phyloP scores from a whole-genome alignment of 2,888 invertebrate species.

The Zeuzera pyrina region DNA sequence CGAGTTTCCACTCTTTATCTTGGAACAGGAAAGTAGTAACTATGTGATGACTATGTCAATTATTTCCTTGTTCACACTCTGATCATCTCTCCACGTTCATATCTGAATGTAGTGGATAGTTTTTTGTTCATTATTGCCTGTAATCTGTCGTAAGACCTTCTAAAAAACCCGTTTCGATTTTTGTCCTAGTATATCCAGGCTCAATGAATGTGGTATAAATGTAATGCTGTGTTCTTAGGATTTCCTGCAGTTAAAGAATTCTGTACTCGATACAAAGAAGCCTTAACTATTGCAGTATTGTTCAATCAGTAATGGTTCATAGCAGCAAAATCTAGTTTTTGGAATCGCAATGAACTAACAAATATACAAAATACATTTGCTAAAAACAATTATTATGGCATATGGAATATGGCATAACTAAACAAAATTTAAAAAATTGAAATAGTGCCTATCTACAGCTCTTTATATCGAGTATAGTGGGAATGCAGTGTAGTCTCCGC shows the following conservation, averaged over 20 bases:
- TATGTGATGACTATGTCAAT: slow-evolving; percentile 73
- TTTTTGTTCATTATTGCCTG: slow-evolving; percentile 27
- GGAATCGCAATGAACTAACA: too few relatives aligned
- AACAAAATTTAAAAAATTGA: slow-evolving; percentile 10
- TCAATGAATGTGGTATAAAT: slow-evolving; percentile 64
- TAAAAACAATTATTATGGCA: too few relatives aligned
- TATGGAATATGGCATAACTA: too few relatives aligned
- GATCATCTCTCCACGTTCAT: slow-evolving; percentile 38
- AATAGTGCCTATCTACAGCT: too few relatives aligned
- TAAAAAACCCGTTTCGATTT: slow-evolving; percentile 44
- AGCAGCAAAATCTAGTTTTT: too few relatives aligned
- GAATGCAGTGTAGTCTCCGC: slow-evolving; percentile 57
- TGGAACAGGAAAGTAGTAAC: slow-evolving; percentile 60
- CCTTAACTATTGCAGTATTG: neutral
- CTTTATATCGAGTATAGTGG: slow-evolving; percentile 20
- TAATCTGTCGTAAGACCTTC: slow-evolving; percentile 33
- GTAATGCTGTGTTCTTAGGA: slow-evolving; percentile 61
- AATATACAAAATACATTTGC: too few relatives aligned
- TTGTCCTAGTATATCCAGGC: slow-evolving; percentile 52
- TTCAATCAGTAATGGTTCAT: too few relatives aligned
- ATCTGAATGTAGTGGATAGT: slow-evolving; percentile 6
- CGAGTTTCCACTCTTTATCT: slow-evolving; percentile 50
- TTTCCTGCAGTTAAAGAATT: slow-evolving; percentile 35
- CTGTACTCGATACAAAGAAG: slow-evolving; percentile 36
- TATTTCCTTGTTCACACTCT: slow-evolving; percentile 61